Conservation (phyloP, 1,140 invertebrate species). For the Asbolus verrucosus region DNA sequence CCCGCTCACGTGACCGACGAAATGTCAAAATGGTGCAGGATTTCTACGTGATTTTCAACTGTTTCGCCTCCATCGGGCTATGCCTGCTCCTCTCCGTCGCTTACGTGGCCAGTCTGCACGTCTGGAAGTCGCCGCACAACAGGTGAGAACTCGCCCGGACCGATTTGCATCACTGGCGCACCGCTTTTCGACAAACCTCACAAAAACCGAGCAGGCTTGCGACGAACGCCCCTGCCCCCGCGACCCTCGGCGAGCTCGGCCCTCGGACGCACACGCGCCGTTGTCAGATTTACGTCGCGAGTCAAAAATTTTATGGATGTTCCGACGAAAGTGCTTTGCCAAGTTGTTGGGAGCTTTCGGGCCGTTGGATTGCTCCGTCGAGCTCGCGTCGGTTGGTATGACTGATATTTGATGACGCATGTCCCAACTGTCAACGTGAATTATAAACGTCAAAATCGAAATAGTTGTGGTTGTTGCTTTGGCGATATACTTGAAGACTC, state of each 20-base stretch:
- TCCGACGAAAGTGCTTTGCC: too few species aligned
- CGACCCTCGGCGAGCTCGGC: slow-evolving; percentile 4
- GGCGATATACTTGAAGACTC: too few species aligned
- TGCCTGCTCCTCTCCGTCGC: slow-evolving; percentile 79
- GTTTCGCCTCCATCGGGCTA: slow-evolving; percentile 68
- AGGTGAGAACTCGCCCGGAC: slow-evolving; percentile 69
- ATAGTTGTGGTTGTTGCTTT: too few species aligned
- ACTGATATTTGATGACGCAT: too few species aligned
- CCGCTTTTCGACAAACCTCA: not conserved
- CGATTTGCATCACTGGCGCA: not conserved
- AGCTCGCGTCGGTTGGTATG: too few species aligned
- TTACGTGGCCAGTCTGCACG: slow-evolving; percentile 86
- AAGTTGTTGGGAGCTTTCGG: too few species aligned
- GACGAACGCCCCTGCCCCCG: slow-evolving; percentile 14
- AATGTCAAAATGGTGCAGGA: slow-evolving; percentile 66
- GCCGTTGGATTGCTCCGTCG: too few species aligned
- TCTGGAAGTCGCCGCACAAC: slow-evolving; percentile 81
- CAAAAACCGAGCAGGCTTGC: slow-evolving; percentile 11
- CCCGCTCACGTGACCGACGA: slow-evolving; percentile 61
- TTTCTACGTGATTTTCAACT: slow-evolving; percentile 60
- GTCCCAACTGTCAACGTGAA: too few species aligned
- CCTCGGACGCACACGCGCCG: too few species aligned
- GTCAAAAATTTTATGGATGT: too few species aligned
- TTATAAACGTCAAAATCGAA: too few species aligned
- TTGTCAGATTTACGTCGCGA: too few species aligned